Evolutionary conservation across 2,888 invertebrate species (phyloP).

Genomic region (Pardosa pseudoannulata): DNA sequence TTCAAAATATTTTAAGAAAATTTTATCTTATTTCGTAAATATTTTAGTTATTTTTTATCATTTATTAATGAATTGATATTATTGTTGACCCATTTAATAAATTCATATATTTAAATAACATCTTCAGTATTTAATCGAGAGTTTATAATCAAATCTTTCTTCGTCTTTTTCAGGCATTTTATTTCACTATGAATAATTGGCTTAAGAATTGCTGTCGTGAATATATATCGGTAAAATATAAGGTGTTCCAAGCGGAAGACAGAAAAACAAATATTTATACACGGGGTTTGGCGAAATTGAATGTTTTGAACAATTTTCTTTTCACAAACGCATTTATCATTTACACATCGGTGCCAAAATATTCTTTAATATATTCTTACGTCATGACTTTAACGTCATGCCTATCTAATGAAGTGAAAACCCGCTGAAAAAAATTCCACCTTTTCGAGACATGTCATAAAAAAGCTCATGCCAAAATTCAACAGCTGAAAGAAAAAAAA

Average conservation of each 20-base stretch:
- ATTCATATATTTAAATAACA: too few relatives aligned
- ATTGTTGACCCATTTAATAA: too few relatives aligned
- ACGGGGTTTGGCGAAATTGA: not conserved
- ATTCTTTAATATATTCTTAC: conserved; percentile 1
- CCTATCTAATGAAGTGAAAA: conserved; percentile 9
- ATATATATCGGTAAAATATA: not conserved
- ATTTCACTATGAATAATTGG: too few relatives aligned
- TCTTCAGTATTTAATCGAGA: too few relatives aligned
- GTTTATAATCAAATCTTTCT: too few relatives aligned
- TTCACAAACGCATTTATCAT: not conserved
- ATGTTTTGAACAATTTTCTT: not conserved
- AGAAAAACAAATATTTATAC: not conserved
- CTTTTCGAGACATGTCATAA: conserved; percentile 12
- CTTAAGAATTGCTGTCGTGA: too few relatives aligned
- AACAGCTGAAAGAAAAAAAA: conserved; percentile 8
- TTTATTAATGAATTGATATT: too few relatives aligned
- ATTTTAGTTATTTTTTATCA: too few relatives aligned
- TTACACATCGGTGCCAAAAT: not conserved
- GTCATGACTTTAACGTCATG: conserved; percentile 12
- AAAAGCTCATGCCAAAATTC: conserved; percentile 9
- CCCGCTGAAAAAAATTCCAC: not conserved
- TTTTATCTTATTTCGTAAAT: too few relatives aligned
- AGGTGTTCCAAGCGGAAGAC: not conserved
- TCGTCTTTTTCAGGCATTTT: too few relatives aligned
- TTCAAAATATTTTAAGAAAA: too few relatives aligned